Evolutionary conservation across 2,797 vertebrate species (phyloP), one percentile per base, ranked within the genome.

Genomic region (Phoxinus dragarum): DNA sequence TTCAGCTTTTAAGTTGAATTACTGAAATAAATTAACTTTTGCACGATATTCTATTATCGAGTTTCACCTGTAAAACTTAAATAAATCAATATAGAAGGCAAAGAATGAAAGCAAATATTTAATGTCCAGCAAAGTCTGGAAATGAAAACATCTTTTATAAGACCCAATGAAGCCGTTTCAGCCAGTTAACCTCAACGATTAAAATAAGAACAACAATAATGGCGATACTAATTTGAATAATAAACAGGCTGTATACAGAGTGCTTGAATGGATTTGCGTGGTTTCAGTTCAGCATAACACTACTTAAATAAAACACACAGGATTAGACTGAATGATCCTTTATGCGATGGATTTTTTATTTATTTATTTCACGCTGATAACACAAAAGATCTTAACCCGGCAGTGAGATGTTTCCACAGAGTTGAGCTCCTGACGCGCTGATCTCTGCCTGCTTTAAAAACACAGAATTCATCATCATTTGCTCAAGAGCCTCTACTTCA

Each of bases 401-500:
- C 59, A 54, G 78, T 56, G 69, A 68, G 73, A 82, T 47, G 78
- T 69, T 56, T 79, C 64, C 76, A 79, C 21, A 80, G 72, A 77
- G 80, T 82, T 83, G 34, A 77, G 77, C 77, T 82, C 73, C 69
- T 36, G 64, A 82, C 83, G n/a, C 10, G 38, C 67, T 86, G 86
- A 87, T 84, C 81, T 82, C 82, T 69, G 84, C 16, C 64, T 49
- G 82, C 76, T 84, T 88, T 83, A 87, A 87, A 86, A 87, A 76
- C 83, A 87, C 85, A 72, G 72, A 75, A 87, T 87, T 87, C 84
- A 83, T 86, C 72, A 77, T 74, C 67, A 84, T 72, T 82, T 75
- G n/a, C 80, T 86, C 49, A 82, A 89, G 84, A 82, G 82, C 84
- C 85, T 85, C 84, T 85, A 82, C 86, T 86, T 85, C 79, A 81